Conservation (phyloP, 92 coral and sea anemone species). For the Ricordea florida region DNA sequence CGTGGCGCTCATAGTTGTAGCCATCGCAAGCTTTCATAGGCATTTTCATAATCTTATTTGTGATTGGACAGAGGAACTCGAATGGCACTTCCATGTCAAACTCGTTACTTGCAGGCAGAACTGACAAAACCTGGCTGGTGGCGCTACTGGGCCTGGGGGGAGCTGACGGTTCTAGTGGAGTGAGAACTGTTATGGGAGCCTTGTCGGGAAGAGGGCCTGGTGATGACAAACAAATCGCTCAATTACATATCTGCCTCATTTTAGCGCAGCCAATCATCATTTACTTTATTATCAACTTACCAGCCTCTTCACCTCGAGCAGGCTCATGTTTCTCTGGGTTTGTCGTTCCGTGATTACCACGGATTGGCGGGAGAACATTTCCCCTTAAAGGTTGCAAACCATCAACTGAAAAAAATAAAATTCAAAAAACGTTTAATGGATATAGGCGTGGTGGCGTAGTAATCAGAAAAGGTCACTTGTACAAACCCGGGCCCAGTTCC, state of each 20-base stretch:
- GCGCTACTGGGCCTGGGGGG: slow-evolving; percentile 47
- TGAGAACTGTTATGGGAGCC: slow-evolving; percentile 24
- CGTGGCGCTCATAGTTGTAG: slow-evolving; percentile 76
- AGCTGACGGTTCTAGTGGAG: slow-evolving; percentile 42
- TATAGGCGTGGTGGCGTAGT: too few species aligned
- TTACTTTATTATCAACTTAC: background rate
- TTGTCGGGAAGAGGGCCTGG: slow-evolving; percentile 64
- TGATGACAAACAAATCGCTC: background rate
- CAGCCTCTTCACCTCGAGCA: slow-evolving; percentile 29
- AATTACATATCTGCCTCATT: too few species aligned
- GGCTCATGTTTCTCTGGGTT: background rate
- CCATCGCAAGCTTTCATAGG: slow-evolving; percentile 86
- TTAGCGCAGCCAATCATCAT: too few species aligned
- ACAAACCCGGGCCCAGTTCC: too few species aligned
- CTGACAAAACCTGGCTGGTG: slow-evolving; percentile 39
- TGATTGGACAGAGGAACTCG: slow-evolving; percentile 84
- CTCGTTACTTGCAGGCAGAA: slow-evolving; percentile 13
- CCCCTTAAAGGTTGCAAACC: background rate
- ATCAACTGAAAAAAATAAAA: background rate
- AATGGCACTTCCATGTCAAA: slow-evolving; percentile 77
- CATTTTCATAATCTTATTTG: slow-evolving; percentile 74
- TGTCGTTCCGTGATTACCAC: background rate
- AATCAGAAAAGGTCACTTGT: too few species aligned
- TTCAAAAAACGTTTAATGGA: too few species aligned
- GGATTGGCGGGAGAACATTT: slow-evolving; percentile 37